Percentiles rank a stretch among this genome's conserved stretches.
phyloP scores from a whole-genome alignment of 2,113 vertebrate species.

The Dromiciops gliroides region DNA sequence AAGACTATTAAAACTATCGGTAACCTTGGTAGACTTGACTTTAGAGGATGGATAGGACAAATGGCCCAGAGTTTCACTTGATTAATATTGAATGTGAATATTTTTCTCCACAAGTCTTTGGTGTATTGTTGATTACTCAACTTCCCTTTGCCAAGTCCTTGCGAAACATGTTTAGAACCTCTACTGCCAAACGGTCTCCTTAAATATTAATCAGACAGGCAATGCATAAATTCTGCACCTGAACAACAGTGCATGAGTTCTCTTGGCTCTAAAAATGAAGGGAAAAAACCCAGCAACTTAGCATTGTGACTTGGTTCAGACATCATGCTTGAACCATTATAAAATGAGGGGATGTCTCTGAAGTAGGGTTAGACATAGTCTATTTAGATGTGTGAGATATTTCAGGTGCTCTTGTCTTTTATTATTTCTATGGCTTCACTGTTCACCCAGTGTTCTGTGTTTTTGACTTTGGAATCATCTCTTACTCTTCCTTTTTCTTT shows the following conservation, averaged over 20 bases:
- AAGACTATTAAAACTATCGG: constrained; percentile 21
- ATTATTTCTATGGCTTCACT: background rate
- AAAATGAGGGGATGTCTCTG: background rate
- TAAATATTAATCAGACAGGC: constrained; percentile 77
- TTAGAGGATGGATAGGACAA: constrained; percentile 70
- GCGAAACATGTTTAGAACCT: constrained; percentile 69
- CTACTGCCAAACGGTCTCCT: constrained; percentile 74
- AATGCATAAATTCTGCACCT: constrained; percentile 60
- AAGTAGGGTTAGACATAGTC: background rate
- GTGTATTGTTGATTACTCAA: constrained; percentile 74
- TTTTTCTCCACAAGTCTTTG: constrained; percentile 78
- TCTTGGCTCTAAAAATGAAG: constrained; percentile 66
- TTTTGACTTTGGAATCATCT: background rate
- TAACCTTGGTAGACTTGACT: constrained; percentile 62
- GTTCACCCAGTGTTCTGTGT: background rate
- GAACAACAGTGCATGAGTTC: constrained; percentile 55
- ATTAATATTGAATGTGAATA: constrained; percentile 77
- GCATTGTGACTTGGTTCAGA: constrained; percentile 31
- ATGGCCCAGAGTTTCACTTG: constrained; percentile 74
- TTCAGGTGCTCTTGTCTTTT: background rate
- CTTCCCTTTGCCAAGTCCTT: constrained; percentile 75
- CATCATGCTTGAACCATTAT: constrained; percentile 15
- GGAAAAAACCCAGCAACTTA: constrained; percentile 4
- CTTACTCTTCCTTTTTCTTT: background rate
- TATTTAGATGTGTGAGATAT: background rate